Evolutionary conservation across 2,797 vertebrate genomes (phyloP).

Genomic region (Gobionotothen gibberifrons): DNA sequence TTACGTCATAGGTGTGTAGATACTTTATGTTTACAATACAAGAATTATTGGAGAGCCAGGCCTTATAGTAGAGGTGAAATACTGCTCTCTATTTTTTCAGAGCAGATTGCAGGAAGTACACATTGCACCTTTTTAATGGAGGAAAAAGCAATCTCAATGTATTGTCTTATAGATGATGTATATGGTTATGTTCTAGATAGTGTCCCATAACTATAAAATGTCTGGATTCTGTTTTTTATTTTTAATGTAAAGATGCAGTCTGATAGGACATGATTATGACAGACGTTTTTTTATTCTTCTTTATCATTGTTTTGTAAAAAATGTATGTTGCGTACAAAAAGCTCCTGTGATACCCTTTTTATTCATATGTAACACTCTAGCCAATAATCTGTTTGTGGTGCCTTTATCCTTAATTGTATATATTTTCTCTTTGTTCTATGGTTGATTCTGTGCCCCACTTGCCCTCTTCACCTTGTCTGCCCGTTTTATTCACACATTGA

Average conservation of each 20-base stretch:
- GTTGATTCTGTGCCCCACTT: conserved; percentile 50
- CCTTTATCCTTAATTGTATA: background rate
- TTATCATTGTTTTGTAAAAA: background rate
- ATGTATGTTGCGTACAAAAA: background rate
- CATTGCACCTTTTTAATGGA: background rate
- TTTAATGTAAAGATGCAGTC: background rate
- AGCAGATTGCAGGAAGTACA: too few species aligned
- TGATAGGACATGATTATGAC: background rate
- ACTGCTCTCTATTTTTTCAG: too few species aligned
- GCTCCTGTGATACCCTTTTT: background rate
- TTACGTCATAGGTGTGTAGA: too few species aligned
- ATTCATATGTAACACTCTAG: background rate
- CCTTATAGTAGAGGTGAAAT: too few species aligned
- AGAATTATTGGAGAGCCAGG: too few species aligned
- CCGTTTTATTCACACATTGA: conserved; percentile 12
- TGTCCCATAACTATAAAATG: background rate
- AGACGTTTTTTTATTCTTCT: background rate
- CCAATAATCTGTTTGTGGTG: background rate
- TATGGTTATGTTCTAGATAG: conserved; percentile 3
- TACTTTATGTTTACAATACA: too few species aligned
- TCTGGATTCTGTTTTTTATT: background rate
- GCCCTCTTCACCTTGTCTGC: conserved; percentile 2
- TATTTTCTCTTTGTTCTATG: conserved; percentile 3
- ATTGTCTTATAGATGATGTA: background rate
- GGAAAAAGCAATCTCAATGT: background rate